These are phyloP conservation scores for Hestina assimilis DNA, from an alignment of 1,140 invertebrate species.

Conservation along the genomic window DNA sequence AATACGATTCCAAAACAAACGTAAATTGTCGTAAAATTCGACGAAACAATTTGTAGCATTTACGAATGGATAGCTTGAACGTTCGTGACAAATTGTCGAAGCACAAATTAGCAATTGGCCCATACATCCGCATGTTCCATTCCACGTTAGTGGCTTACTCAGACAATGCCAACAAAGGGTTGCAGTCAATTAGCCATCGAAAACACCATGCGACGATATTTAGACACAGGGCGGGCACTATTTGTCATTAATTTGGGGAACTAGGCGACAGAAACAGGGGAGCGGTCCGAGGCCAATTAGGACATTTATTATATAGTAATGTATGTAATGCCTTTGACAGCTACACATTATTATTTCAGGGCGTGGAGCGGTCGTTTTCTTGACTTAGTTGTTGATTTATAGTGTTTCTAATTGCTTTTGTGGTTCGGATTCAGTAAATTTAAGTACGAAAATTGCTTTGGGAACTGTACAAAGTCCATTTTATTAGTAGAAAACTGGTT, in stretches of 20 bases:
- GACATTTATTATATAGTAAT: slow-evolving; percentile 41
- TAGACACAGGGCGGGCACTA: slow-evolving; percentile 59
- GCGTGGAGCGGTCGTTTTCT: too few species aligned
- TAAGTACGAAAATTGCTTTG: too few species aligned
- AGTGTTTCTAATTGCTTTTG: too few species aligned
- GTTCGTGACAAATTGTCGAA: slow-evolving; percentile 7
- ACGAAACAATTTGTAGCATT: too few species aligned
- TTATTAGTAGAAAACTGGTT: too few species aligned
- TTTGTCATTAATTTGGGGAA: slow-evolving; percentile 73
- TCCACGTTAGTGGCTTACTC: slow-evolving; percentile 25
- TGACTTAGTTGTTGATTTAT: too few species aligned
- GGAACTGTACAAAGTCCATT: too few species aligned
- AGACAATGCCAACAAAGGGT: slow-evolving; percentile 42
- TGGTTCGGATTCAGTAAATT: too few species aligned
- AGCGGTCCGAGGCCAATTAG: slow-evolving; percentile 64
- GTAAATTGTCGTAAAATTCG: too few species aligned
- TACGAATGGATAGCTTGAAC: too few species aligned
- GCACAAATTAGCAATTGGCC: slow-evolving; percentile 8
- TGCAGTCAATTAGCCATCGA: slow-evolving; percentile 66
- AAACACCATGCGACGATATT: slow-evolving; percentile 55
- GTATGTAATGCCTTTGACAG: slow-evolving; percentile 30
- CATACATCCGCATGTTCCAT: slow-evolving; percentile 5
- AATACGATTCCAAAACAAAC: too few species aligned
- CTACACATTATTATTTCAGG: slow-evolving; percentile 2
- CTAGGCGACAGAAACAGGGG: slow-evolving; percentile 68